Evolutionary conservation across 1,140 invertebrate genomes (phyloP).

Genomic region (Melanaphis sacchari): DNA sequence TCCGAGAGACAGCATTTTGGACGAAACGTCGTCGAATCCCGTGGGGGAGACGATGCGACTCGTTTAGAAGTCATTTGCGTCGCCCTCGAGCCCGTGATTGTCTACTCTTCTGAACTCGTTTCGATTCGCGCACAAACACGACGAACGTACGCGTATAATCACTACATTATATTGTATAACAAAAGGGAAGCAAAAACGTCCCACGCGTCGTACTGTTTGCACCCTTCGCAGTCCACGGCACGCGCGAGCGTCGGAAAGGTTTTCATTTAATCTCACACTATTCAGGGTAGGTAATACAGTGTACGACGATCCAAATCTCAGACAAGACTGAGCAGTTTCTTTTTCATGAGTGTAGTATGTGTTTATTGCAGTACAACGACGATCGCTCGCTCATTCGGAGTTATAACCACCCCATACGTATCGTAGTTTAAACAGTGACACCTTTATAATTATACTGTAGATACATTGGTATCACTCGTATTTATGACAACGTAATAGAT

Average conservation of each 20-base stretch:
- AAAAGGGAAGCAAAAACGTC: neutral
- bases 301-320: too few relatives aligned
- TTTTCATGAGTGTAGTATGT: too few relatives aligned
- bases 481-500: too few relatives aligned
- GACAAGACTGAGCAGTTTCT: too few relatives aligned
- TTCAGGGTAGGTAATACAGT: too few relatives aligned
- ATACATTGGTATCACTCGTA: too few relatives aligned
- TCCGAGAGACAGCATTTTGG: neutral
- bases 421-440: too few relatives aligned
- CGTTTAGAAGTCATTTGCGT: constrained; percentile 57
- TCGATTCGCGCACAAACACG: neutral
- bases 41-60: constrained; percentile 41
- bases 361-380: too few relatives aligned
- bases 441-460: too few relatives aligned
- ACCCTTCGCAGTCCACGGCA: neutral
- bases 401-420: too few relatives aligned
- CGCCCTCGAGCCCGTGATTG: neutral
- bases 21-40: neutral
- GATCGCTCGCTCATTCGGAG: too few relatives aligned
- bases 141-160: neutral
- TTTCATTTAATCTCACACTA: neutral
- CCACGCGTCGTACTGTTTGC: neutral
- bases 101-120: constrained; percentile 16
- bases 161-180: neutral
- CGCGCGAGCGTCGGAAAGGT: neutral